Percentiles rank a stretch among this genome's conserved stretches.
Evolutionary conservation across 2,888 invertebrate genomes (phyloP).

Genomic region (Epinotia bilunana): DNA sequence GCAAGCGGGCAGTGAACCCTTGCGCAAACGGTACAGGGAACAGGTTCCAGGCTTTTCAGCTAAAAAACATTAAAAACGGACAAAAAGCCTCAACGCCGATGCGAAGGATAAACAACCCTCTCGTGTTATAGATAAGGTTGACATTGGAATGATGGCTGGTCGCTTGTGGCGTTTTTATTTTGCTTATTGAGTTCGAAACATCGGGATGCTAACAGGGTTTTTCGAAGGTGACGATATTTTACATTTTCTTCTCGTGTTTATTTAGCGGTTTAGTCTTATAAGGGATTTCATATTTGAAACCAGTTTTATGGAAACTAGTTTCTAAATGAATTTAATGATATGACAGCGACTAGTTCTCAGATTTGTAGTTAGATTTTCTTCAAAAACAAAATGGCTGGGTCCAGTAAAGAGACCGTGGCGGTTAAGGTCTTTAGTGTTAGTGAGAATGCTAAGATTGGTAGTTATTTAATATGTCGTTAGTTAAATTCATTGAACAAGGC

Average conservation of each 20-base stretch:
- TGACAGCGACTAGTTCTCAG: not conserved
- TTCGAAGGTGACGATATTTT: conserved; percentile 1
- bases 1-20: conserved; percentile 19
- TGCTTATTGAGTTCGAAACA: not conserved
- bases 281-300: not conserved
- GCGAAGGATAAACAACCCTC: not conserved
- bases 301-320: conserved; percentile 8
- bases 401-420: not conserved
- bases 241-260: not conserved
- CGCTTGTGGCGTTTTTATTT: not conserved
- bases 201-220: not conserved
- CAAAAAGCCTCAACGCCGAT: not conserved
- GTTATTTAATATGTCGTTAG: conserved; percentile 1
- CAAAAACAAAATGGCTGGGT: not conserved
- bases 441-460: not conserved
- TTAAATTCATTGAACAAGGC: not conserved
- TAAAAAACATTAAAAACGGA: conserved; percentile 8
- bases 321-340: conserved; percentile 1
- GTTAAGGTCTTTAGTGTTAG: not conserved
- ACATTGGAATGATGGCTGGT: not conserved
- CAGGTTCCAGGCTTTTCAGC: conserved; percentile 16
- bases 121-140: not conserved
- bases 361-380: not conserved
- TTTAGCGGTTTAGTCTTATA: not conserved
- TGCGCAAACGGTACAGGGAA: conserved; percentile 16